Evolutionary conservation across 1,140 invertebrate genomes (phyloP).

Genomic region (Heliothis subflexa): DNA sequence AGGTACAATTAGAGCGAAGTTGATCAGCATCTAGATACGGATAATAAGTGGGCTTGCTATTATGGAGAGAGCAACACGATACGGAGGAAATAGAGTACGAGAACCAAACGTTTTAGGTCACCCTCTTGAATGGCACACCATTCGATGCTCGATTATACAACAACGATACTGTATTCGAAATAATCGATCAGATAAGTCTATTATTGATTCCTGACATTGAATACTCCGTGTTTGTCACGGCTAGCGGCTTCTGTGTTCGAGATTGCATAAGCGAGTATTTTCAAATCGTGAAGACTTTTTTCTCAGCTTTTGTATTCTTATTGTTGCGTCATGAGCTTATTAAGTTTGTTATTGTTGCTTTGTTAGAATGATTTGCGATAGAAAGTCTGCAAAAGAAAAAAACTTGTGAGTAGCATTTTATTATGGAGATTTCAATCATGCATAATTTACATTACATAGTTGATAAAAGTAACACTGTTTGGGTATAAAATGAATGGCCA

Average conservation of each 20-base stretch:
- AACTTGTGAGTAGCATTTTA: background rate
- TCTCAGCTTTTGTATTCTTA: slow-evolving; percentile 14
- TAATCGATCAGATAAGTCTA: background rate
- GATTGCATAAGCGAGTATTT: slow-evolving; percentile 21
- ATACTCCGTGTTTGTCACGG: background rate
- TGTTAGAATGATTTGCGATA: slow-evolving; percentile 7
- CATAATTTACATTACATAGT: background rate
- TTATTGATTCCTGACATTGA: slow-evolving; percentile 15
- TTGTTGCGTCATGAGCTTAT: slow-evolving; percentile 34
- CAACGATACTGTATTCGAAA: background rate
- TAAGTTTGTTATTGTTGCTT: slow-evolving; percentile 18
- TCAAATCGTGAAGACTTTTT: slow-evolving; percentile 4
- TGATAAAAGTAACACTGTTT: background rate
- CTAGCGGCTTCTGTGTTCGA: background rate
- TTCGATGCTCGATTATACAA: background rate
- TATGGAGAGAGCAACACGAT: slow-evolving; percentile 65
- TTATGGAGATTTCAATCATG: slow-evolving; percentile 6
- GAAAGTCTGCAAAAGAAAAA: slow-evolving; percentile 9
- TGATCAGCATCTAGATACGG: slow-evolving; percentile 68
- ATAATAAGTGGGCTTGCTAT: slow-evolving; percentile 64
- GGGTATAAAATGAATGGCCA: background rate
- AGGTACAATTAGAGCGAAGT: slow-evolving; percentile 70
- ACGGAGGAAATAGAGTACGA: slow-evolving; percentile 38
- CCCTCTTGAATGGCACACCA: background rate
- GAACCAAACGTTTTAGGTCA: slow-evolving; percentile 16